Percentiles rank a stretch among this genome's conserved stretches.
Evolutionary conservation across 1,140 invertebrate genomes (phyloP).

Genomic region (Physella acuta): DNA sequence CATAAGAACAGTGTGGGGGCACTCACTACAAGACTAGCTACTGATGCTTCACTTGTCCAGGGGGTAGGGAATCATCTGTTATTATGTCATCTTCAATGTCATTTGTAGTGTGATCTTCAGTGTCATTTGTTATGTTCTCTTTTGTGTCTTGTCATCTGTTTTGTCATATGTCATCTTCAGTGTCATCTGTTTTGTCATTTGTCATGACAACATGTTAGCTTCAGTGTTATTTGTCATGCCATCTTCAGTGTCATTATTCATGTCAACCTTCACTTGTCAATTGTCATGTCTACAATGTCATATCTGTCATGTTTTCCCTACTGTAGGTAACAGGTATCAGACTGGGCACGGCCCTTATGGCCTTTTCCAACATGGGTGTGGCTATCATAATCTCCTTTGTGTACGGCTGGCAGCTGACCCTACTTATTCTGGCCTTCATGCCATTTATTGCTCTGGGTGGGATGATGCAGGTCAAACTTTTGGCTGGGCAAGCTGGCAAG

Average conservation of each 20-base stretch:
- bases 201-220: too few species aligned
- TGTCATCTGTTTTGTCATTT: too few species aligned
- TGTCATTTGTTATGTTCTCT: too few species aligned
- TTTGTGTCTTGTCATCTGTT: too few species aligned
- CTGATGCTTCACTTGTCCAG: conserved; percentile 64
- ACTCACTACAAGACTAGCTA: conserved; percentile 63
- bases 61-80: conserved; percentile 50
- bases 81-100: too few species aligned
- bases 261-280: too few species aligned
- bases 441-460: conserved; percentile 67
- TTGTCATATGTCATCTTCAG: too few species aligned
- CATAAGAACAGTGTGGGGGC: conserved; percentile 62
- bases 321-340: conserved; percentile 62
- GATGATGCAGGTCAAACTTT: conserved; percentile 69
- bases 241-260: too few species aligned
- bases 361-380: conserved; percentile 62
- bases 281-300: too few species aligned
- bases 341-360: conserved; percentile 59
- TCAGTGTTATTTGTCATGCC: too few species aligned
- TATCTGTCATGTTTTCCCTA: too few species aligned
- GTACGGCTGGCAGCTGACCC: conserved; percentile 79
- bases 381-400: conserved; percentile 74
- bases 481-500: conserved; percentile 55
- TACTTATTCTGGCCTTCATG: conserved; percentile 76
- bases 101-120: too few species aligned